These are phyloP conservation scores for Hassar affinis DNA, from an alignment of 2,113 vertebrate species.

Conservation along the genomic window DNA sequence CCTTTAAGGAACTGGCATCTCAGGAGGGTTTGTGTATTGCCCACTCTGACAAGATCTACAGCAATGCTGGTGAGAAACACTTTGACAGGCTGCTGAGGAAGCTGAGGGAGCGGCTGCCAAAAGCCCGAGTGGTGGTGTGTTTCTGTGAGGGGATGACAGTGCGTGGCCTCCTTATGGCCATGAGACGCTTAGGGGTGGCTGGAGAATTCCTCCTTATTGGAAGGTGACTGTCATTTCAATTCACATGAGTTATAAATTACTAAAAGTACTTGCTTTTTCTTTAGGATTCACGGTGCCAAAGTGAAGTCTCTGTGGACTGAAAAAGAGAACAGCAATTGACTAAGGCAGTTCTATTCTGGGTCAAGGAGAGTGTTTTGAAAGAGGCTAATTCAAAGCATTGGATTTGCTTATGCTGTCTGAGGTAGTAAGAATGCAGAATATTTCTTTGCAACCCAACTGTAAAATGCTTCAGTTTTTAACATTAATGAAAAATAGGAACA, in stretches of 20 bases:
- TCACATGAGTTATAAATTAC: background rate
- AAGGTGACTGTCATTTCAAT: constrained; percentile 73
- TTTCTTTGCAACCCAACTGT: background rate
- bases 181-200: constrained; percentile 87
- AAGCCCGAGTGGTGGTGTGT: constrained; percentile 94
- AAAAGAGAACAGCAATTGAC: constrained; percentile 53
- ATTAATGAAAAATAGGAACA: background rate
- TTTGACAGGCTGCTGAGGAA: constrained; percentile 94
- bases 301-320: constrained; percentile 53
- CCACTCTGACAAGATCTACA: constrained; percentile 98
- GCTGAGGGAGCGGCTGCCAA: constrained; percentile 88
- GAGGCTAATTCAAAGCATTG: constrained; percentile 57
- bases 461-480: background rate
- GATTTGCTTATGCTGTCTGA: constrained; percentile 43
- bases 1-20: constrained; percentile 92
- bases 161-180: constrained; percentile 91
- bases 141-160: constrained; percentile 99
- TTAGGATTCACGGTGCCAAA: constrained; percentile 28
- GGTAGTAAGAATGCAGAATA: background rate
- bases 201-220: constrained; percentile 95
- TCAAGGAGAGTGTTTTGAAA: constrained; percentile 71
- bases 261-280: background rate
- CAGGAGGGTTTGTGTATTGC: constrained; percentile 95
- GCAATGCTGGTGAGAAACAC: constrained; percentile 94
- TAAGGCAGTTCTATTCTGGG: constrained; percentile 64